Percentiles rank a stretch among this genome's conserved stretches.
Conservation (phyloP, 2,797 vertebrate species). For the Triplophysa bombifrons region DNA sequence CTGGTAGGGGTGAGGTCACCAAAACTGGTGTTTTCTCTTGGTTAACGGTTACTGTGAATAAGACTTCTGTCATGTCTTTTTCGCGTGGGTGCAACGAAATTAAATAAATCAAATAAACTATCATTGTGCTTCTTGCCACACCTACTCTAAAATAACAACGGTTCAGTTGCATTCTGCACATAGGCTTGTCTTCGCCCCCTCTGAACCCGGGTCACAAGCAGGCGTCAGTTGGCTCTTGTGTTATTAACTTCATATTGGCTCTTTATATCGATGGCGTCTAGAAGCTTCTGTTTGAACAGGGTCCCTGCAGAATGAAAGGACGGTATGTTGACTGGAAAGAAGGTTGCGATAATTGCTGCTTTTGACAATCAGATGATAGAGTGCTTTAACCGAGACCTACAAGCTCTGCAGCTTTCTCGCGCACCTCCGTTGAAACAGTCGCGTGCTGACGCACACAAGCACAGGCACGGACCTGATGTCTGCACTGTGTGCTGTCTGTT, state of each 20-base stretch:
- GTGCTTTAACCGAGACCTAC: conserved; percentile 48
- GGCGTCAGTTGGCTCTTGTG: conserved; percentile 40
- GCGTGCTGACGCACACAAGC: conserved; percentile 22
- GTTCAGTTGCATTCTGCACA: conserved; percentile 14
- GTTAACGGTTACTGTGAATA: neutral
- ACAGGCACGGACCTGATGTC: conserved; percentile 11
- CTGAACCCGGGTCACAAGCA: conserved; percentile 40
- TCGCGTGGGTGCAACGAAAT: neutral
- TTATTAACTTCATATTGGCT: conserved; percentile 39
- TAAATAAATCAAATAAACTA: conserved; percentile 35
- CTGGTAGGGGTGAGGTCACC: neutral
- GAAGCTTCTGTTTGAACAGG: conserved; percentile 51
- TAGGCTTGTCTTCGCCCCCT: conserved; percentile 35
- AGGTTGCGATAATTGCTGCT: conserved; percentile 46
- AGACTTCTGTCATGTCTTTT: neutral
- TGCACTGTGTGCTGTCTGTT: conserved; percentile 12
- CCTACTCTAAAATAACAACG: conserved; percentile 22
- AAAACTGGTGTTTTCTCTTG: neutral
- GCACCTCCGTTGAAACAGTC: conserved; percentile 1
- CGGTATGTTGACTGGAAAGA: conserved; percentile 22
- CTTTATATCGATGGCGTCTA: conserved; percentile 36
- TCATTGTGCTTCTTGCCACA: conserved; percentile 1
- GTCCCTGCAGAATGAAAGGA: conserved; percentile 40
- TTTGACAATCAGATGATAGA: conserved; percentile 68
- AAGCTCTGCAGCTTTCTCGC: neutral